Evolutionary conservation across 2,113 vertebrate genomes (phyloP).

Genomic region (Pagrus major): DNA sequence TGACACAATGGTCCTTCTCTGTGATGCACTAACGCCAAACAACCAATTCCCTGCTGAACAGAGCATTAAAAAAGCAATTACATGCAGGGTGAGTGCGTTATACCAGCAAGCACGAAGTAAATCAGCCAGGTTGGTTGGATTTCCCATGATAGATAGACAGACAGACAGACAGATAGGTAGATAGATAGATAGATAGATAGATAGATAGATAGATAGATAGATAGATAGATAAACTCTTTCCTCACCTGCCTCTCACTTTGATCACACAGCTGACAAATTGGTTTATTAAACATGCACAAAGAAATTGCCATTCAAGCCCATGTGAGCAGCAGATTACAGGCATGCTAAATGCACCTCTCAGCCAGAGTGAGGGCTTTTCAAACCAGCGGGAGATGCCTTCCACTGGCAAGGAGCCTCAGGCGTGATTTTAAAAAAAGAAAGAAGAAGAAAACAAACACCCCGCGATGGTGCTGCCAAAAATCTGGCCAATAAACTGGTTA

Average conservation of each 20-base stretch:
- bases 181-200: constrained; percentile 1
- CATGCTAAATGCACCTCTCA: constrained; percentile 20
- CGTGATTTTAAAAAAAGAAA: too few relatives aligned
- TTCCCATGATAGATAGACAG: constrained; percentile 20
- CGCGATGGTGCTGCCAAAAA: neutral
- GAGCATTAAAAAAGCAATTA: constrained; percentile 54
- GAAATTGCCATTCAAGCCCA: constrained; percentile 4
- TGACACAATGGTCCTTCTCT: constrained; percentile 25
- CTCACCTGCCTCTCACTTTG: neutral
- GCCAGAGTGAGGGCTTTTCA: constrained; percentile 47
- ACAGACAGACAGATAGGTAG: constrained; percentile 18
- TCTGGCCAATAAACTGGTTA: neutral
- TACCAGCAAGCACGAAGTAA: neutral
- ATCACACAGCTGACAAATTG: constrained; percentile 41
- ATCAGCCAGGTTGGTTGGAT: neutral
- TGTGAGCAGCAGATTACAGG: constrained; percentile 33
- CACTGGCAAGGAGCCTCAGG: constrained; percentile 19
- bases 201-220: neutral
- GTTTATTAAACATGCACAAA: constrained; percentile 39
- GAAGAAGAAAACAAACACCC: neutral
- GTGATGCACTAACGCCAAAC: constrained; percentile 37
- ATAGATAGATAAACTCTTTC: neutral
- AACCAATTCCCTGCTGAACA: constrained; percentile 23
- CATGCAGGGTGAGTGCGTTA: neutral
- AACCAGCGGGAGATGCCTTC: constrained; percentile 3